Base-by-base conservation (phyloP, 2,888 invertebrate genomes). In the Andricus quercusramuli region DNA sequence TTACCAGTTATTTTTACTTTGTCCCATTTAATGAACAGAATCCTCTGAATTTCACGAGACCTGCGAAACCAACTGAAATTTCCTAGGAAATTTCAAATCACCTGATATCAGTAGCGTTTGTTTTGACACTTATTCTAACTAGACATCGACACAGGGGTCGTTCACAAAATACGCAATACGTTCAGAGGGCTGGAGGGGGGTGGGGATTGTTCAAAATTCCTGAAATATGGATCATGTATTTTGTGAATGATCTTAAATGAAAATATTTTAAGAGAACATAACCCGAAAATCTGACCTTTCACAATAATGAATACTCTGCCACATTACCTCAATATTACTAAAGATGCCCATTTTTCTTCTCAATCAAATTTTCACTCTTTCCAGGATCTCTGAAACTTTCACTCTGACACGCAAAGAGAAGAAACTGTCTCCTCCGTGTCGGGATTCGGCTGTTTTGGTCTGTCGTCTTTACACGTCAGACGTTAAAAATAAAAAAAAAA, bases 401-500 rank as follows among this genome's bases (percentile, higher is more conserved):
- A 62, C 62, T 62, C n/a, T 62, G 62, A 62, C n/a, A 25, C 11
- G 62, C 25, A 62, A 22, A 15, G 13, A 15, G 9, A 59, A 8
- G 56, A n/a, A 59, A 59, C 47, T 3, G 44, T 56, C n/a, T 59
- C 56, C n/a, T 59, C n/a, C 11, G 56, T 22, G n/a, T 59, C 13
- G 3, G 5, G 25, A 62, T 62, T 25, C 25, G 4, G 62, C 9
- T 25, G 15, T 25, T 62, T 11, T 11, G 13, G 22, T 25, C 5
- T 62, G 25, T 20, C 15, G 20, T 32, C 32, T 32, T 1, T 0
- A 11, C 0, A 66, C 66, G 66, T 66, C 66, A 66, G 66, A 66
- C 37, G 41, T 66, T 66, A 66, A 66, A 66, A 66, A 66, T 66
- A 66, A 66, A 66, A 65, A 29, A 65, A 37, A 37, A 22, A 3